Evolutionary conservation across 2,113 vertebrate species (phyloP).

Genomic region (Sminthopsis crassicaudata): DNA sequence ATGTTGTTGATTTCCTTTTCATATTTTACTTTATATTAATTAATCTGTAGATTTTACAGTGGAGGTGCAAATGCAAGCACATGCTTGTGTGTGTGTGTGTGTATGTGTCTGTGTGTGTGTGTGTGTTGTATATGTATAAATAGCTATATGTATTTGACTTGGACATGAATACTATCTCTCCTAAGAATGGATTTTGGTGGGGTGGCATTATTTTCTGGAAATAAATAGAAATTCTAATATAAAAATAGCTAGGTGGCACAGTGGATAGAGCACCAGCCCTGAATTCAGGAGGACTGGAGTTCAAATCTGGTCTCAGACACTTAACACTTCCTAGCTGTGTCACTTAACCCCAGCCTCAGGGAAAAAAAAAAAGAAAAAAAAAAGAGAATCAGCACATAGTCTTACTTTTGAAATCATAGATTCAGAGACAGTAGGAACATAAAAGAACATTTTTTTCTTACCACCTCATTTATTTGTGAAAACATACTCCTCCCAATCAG

Average conservation of each 20-base stretch:
- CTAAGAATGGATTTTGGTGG: neutral
- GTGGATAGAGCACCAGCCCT: no score
- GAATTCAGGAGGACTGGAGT: no score
- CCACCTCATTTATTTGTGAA: neutral
- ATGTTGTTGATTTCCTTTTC: neutral
- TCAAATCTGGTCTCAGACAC: no score
- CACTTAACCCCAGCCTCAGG: no score
- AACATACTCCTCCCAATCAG: neutral
- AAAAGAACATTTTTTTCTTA: neutral
- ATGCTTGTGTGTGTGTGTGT: neutral
- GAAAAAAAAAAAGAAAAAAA: no score
- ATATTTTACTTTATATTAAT: neutral
- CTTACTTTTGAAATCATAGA: neutral
- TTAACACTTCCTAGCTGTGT: no score
- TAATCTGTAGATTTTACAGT: neutral
- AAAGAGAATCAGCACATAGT: neutral
- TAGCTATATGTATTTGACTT: neutral
- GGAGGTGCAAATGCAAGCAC: no score
- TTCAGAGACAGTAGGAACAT: neutral
- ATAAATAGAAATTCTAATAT: neutral
- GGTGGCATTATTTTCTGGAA: neutral
- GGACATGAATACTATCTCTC: neutral
- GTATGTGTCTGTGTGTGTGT: neutral
- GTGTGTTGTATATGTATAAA: no score
- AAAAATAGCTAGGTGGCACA: no score